Base-by-base conservation (phyloP, 1,140 invertebrate genomes). In the Achatina immaculata region DNA sequence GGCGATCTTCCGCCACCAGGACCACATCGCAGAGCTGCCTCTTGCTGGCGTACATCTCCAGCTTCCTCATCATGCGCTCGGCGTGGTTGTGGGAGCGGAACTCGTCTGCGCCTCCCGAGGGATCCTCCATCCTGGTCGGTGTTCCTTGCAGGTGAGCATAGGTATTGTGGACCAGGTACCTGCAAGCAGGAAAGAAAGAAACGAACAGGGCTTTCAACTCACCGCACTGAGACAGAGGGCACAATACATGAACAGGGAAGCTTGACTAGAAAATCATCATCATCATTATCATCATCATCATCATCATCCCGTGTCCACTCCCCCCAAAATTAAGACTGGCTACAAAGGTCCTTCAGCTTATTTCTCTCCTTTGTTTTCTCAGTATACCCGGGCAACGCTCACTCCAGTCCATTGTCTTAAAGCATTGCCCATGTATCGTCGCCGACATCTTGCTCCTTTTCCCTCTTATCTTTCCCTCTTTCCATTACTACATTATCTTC, bases 61-160 rank as follows among this genome's bases (percentile, higher is more conserved):
- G 96, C 87, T 94, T 94, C 81, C 93, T 94, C 62, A 97, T 92
- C 87, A 95, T 95, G 38, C 93, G 93, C 88, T 96, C 95, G 0
- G 96, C 95, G 92, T 97, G 95, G 83, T 95, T 94, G 84, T 94
- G 93, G 87, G 94, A 95, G 81, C 94, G 93, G 90, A 96, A 96
- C 87, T 94, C 94, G 92, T 96, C 95, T 89, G 34, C 40, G 76
- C 71, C 42, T 38, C 79, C 82, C 42, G 78, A 11, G 7, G 68
- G 68, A 55, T 80, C 78, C 45, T 72, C 78, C 68, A 72, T 69
- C 55, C 78, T 69, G 34, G 78, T 40, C 36, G 58, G 76, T 6
- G 66, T n/a, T 3, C 78, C 78, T 65, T 82, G 78, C 65, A 83
- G 74, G 80, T 80, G 81, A 72, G 84, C 84, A 85, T 85, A 85